These are phyloP conservation scores for Eubucco bourcierii DNA, from an alignment of 2,113 vertebrate genomes.

Conservation along the genomic window DNA sequence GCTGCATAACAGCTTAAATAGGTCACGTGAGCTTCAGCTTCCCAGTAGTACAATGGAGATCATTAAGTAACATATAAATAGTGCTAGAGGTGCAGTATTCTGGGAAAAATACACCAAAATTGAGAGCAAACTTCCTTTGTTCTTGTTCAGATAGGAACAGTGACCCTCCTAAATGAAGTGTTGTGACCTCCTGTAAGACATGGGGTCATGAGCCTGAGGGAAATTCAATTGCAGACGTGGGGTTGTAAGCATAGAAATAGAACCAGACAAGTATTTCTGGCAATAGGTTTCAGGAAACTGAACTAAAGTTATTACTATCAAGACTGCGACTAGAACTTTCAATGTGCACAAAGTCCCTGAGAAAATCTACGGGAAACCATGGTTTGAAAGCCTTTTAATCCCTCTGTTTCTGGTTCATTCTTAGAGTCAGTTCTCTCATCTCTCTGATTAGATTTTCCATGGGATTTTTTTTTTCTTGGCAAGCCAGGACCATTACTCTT, in stretches of 20 bases:
- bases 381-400: background rate
- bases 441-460: background rate
- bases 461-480: background rate
- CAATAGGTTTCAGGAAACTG: constrained; percentile 12
- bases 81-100: background rate
- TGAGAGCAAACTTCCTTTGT: constrained; percentile 21
- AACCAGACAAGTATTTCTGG: constrained; percentile 41
- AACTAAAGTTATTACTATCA: constrained; percentile 49
- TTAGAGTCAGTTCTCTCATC: background rate
- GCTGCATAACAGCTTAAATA: background rate
- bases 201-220: constrained; percentile 18
- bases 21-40: background rate
- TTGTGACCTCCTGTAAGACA: constrained; percentile 47
- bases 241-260: constrained; percentile 56
- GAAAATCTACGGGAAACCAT: background rate
- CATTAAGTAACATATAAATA: constrained; percentile 47
- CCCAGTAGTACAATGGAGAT: background rate
- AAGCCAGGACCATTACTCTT: background rate
- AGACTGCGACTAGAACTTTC: constrained; percentile 27
- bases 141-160: constrained; percentile 12
- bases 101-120: background rate
- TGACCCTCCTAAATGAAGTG: constrained; percentile 45
- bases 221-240: constrained; percentile 16
- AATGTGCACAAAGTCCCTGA: background rate
- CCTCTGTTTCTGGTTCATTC: background rate